These are phyloP conservation scores for Aldabrachelys gigantea DNA, from an alignment of 2,113 vertebrate genomes.

Conservation along the genomic window DNA sequence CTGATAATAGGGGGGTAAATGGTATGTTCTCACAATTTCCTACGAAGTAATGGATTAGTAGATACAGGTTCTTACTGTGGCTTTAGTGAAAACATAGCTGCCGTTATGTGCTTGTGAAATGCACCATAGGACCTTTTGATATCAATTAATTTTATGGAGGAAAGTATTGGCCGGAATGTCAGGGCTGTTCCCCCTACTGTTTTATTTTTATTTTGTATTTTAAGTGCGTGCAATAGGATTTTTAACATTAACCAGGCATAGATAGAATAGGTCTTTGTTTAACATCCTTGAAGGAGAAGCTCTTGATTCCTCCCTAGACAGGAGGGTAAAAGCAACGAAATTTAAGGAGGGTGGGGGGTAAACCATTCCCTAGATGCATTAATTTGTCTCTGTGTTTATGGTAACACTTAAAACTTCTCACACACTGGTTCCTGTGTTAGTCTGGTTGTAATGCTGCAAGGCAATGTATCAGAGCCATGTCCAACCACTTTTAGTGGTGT, in stretches of 20 bases:
- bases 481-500: not conserved
- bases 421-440: not conserved
- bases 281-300: not conserved
- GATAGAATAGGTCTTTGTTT: not conserved
- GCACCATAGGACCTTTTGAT: not conserved
- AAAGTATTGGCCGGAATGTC: accelerated
- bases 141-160: accelerated
- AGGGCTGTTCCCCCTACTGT: accelerated
- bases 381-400: accelerated
- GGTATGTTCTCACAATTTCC: not conserved
- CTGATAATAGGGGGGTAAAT: not conserved
- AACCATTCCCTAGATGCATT: accelerated
- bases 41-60: not conserved
- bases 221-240: not conserved
- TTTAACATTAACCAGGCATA: not conserved
- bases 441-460: not conserved
- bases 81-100: not conserved
- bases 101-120: not conserved
- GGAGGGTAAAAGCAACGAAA: not conserved
- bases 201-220: not conserved
- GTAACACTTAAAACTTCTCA: not conserved
- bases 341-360: too few relatives aligned
- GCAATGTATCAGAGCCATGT: not conserved
- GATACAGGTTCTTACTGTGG: not conserved
- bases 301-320: not conserved